These are phyloP conservation scores for Chelon auratus DNA, from an alignment of 2,797 vertebrate species.

Conservation along the genomic window DNA sequence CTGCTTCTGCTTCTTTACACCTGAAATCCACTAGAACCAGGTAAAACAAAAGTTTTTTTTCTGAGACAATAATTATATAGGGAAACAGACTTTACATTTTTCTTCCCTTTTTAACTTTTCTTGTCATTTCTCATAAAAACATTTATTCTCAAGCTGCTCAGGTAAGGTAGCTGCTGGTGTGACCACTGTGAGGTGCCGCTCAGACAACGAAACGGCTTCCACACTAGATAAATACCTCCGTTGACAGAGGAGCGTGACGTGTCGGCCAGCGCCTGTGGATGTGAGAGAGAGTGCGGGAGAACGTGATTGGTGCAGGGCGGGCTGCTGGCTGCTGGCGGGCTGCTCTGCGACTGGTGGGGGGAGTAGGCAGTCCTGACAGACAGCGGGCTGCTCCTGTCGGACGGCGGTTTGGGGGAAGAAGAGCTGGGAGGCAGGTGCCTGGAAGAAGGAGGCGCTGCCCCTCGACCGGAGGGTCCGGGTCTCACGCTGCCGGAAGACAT, in stretches of 20 bases:
- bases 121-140: no score
- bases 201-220: no score
- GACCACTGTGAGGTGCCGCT: no score
- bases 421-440: slow-evolving; percentile 75
- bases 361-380: slow-evolving; percentile 69
- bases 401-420: slow-evolving; percentile 66
- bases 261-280: slow-evolving; percentile 71
- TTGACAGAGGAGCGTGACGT: slow-evolving; percentile 69
- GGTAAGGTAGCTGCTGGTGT: no score
- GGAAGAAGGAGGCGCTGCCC: slow-evolving; percentile 33
- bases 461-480: slow-evolving; percentile 57
- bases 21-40: no score
- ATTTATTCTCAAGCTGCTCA: no score
- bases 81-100: no score
- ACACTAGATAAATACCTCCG: slow-evolving; percentile 63
- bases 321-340: slow-evolving; percentile 59
- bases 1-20: no score
- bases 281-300: slow-evolving; percentile 74
- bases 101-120: no score
- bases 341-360: slow-evolving; percentile 75
- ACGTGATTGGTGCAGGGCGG: slow-evolving; percentile 55
- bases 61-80: no score
- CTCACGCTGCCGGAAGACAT: slow-evolving; percentile 74
- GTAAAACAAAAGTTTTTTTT: no score
- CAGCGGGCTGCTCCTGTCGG: slow-evolving; percentile 75